A percentile compares a stretch with the other conserved stretches of the same genome.
Conservation (phyloP, 2,888 invertebrate genomes). For the Cynaeus angustus region DNA sequence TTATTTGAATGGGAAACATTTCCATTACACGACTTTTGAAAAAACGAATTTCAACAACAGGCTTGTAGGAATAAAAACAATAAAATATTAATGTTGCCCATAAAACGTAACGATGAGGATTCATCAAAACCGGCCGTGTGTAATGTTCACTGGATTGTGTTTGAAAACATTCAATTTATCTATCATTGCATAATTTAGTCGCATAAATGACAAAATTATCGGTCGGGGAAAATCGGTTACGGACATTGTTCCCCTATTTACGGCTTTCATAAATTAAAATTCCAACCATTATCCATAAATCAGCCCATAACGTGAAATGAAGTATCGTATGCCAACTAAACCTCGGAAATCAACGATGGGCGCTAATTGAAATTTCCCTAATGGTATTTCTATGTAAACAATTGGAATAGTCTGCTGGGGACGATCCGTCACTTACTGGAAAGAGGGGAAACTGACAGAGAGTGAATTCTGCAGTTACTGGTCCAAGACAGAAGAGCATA, state of each 20-base stretch:
- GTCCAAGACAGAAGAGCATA: not conserved
- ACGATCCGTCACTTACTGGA: slow-evolving; percentile 70
- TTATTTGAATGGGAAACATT: slow-evolving; percentile 29
- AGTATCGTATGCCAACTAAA: slow-evolving; percentile 51
- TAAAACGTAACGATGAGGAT: slow-evolving; percentile 13
- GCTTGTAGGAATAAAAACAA: slow-evolving; percentile 22
- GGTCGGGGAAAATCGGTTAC: slow-evolving; percentile 44
- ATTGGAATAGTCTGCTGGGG: slow-evolving; percentile 66
- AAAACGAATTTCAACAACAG: slow-evolving; percentile 34
- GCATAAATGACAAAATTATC: slow-evolving; percentile 55
- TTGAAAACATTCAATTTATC: slow-evolving; percentile 55
- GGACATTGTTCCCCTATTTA: slow-evolving; percentile 51
- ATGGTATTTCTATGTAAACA: slow-evolving; percentile 71
- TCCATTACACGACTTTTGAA: slow-evolving; percentile 39
- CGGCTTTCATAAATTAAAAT: slow-evolving; percentile 50
- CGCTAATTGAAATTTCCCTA: slow-evolving; percentile 72
- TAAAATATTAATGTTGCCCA: slow-evolving; percentile 8
- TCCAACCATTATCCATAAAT: slow-evolving; percentile 52
- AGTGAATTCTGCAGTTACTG: slow-evolving; percentile 51
- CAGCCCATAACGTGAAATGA: slow-evolving; percentile 54
- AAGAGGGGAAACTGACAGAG: slow-evolving; percentile 63
- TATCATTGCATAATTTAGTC: slow-evolving; percentile 54
- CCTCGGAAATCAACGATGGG: slow-evolving; percentile 55
- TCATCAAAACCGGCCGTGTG: slow-evolving; percentile 28
- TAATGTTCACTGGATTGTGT: slow-evolving; percentile 22